A percentile compares a stretch with the other conserved stretches of the same genome.
Conservation (phyloP, 2,888 invertebrate species). For the Panorpa germanica region DNA sequence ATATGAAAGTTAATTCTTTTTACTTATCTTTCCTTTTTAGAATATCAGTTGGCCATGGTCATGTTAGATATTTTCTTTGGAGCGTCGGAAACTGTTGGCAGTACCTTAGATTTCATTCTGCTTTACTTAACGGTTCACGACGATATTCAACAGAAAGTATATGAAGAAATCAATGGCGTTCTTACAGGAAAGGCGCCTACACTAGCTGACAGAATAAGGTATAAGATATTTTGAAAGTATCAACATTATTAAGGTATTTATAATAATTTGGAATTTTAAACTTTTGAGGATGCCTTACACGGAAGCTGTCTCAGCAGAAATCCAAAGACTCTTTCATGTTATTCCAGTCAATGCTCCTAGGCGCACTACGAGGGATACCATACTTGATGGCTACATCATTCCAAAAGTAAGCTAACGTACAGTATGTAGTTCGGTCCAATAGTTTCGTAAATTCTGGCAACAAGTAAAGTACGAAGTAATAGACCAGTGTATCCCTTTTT, state of each 20-base stretch:
- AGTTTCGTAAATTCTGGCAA: too few relatives aligned
- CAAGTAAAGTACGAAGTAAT: too few relatives aligned
- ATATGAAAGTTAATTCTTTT: too few relatives aligned
- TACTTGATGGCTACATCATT: constrained; percentile 31
- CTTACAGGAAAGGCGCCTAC: constrained; percentile 22
- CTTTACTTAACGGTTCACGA: constrained; percentile 35
- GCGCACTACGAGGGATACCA: constrained; percentile 30
- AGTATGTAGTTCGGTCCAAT: too few relatives aligned
- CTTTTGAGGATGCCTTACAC: constrained; percentile 31
- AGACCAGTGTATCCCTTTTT: too few relatives aligned
- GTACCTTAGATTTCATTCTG: constrained; percentile 38
- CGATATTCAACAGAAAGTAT: constrained; percentile 35
- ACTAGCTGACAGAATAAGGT: constrained; percentile 25
- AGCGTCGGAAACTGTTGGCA: constrained; percentile 42
- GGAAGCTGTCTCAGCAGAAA: constrained; percentile 33
- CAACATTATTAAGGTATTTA: too few relatives aligned
- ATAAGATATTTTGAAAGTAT: too few relatives aligned
- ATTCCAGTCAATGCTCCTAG: constrained; percentile 35
- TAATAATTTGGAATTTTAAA: too few relatives aligned
- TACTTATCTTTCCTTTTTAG: constrained; percentile 20
- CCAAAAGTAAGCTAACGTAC: constrained; percentile 34
- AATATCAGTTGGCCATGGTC: constrained; percentile 41
- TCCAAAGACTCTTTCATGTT: constrained; percentile 33
- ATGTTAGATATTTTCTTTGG: constrained; percentile 49
- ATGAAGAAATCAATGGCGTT: constrained; percentile 29